Base-by-base conservation (phyloP, 1,140 invertebrate species). In the Homalodisca vitripennis region DNA sequence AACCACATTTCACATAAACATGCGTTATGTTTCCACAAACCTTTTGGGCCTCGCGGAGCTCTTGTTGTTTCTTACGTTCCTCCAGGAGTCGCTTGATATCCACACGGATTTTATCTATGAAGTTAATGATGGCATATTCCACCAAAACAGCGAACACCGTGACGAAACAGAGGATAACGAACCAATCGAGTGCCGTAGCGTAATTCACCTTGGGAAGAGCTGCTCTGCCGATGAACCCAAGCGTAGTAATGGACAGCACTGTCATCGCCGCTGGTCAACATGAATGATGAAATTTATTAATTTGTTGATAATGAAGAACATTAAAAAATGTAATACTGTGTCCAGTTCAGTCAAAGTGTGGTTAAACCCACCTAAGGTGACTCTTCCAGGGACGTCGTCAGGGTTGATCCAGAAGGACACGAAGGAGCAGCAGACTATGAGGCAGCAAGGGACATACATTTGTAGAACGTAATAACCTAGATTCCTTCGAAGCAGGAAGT, bases 331-430 rank as follows among this genome's bases (percentile, higher is more conserved):
- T 12, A 46, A 46, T 46, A 12, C 41, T 12, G 41, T 46, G n/a
- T 46, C n/a, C n/a, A n/a, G n/a, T n/a, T n/a, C n/a, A n/a, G n/a
- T n/a, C n/a, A n/a, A n/a, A n/a, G n/a, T n/a, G n/a, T n/a, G n/a
- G n/a, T n/a, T n/a, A n/a, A n/a, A n/a, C 78, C 78, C 77, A 87
- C 86, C 86, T 69, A 88, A 77, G 34, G 83, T 79, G 30, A 87
- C 84, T 71, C 87, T 77, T 1, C 84, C 87, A 0, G 85, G 83
- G 2, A 84, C 84, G 64, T 85, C 86, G 69, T 85, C 83, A 64
- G 86, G 81, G 73, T 87, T 87, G 66, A 88, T 87, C 85, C 85
- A 89, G 74, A 89, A 88, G 12, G 72, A 74, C 2, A 89, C 85
- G 86, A 86, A 89, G 0, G 86, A 88, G 27, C 86, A 82, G 69